These are phyloP conservation scores for Molanna angustata DNA, from an alignment of 2,888 invertebrate genomes.

Conservation along the genomic window DNA sequence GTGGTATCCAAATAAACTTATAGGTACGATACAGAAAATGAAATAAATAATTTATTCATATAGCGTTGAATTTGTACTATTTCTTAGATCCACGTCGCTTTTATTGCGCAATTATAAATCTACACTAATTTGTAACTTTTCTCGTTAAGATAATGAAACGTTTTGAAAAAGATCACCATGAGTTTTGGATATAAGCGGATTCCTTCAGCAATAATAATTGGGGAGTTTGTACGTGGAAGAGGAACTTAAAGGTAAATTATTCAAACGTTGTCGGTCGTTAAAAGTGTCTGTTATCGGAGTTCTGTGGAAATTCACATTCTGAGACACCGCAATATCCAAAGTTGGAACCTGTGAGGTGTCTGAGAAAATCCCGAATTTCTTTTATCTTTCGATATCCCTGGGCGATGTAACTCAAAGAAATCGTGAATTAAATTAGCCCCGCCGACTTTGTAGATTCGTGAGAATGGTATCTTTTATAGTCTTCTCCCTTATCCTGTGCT, in stretches of 20 bases:
- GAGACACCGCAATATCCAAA: constrained; percentile 12
- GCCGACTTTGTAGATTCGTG: constrained; percentile 25
- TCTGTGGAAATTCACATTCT: constrained; percentile 12
- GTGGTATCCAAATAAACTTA: no score
- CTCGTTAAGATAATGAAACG: not conserved
- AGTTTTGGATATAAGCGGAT: not conserved
- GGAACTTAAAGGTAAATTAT: constrained; percentile 13
- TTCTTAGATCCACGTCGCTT: no score
- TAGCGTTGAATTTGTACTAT: no score
- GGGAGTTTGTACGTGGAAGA: constrained; percentile 1
- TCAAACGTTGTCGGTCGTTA: constrained; percentile 14
- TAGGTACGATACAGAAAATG: no score
- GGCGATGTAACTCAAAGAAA: constrained; percentile 31
- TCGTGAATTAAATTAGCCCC: constrained; percentile 31
- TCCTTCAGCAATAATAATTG: not conserved
- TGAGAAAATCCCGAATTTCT: constrained; percentile 21
- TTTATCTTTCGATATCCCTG: constrained; percentile 28
- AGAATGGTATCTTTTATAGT: constrained; percentile 16
- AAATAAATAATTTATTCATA: no score
- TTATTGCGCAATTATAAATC: no score
- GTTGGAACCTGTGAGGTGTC: constrained; percentile 14
- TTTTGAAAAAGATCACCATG: not conserved
- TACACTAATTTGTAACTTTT: no score
- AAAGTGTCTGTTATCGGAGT: constrained; percentile 19
- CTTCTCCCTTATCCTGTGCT: not conserved